Percentiles rank a stretch among this genome's conserved stretches.
Evolutionary conservation across 2,797 vertebrate genomes (phyloP).

Genomic region (Lagodon rhomboides): DNA sequence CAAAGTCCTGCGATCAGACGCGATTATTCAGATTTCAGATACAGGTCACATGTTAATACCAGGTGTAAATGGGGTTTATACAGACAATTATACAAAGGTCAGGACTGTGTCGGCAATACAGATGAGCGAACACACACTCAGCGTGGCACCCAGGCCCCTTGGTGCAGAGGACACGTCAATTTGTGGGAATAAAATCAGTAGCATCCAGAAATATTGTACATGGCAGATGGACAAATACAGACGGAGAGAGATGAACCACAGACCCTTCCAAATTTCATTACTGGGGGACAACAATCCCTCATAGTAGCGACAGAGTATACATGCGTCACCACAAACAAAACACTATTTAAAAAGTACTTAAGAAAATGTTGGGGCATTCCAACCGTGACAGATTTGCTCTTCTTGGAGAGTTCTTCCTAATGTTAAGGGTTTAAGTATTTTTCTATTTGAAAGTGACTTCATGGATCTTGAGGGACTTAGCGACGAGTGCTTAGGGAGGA

Average conservation of each 20-base stretch:
- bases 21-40: neutral
- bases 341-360: neutral
- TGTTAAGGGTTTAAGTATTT: neutral
- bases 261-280: conserved; percentile 13
- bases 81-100: neutral
- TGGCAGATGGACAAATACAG: conserved; percentile 18
- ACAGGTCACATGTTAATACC: conserved; percentile 4
- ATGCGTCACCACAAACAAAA: neutral
- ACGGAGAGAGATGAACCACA: neutral
- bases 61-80: neutral
- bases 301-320: neutral
- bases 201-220: neutral
- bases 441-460: neutral
- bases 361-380: neutral
- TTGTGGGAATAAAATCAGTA: conserved; percentile 18
- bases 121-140: neutral
- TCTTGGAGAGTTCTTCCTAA: neutral
- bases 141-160: neutral
- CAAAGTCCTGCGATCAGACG: neutral
- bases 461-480: neutral
- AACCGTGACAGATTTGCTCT: neutral
- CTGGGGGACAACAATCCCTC: neutral
- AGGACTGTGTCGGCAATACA: neutral
- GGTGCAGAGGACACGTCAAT: neutral
- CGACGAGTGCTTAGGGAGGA: neutral